These are phyloP conservation scores for Azorinus chamasolen DNA, from an alignment of 2,888 invertebrate species.

Conservation along the genomic window DNA sequence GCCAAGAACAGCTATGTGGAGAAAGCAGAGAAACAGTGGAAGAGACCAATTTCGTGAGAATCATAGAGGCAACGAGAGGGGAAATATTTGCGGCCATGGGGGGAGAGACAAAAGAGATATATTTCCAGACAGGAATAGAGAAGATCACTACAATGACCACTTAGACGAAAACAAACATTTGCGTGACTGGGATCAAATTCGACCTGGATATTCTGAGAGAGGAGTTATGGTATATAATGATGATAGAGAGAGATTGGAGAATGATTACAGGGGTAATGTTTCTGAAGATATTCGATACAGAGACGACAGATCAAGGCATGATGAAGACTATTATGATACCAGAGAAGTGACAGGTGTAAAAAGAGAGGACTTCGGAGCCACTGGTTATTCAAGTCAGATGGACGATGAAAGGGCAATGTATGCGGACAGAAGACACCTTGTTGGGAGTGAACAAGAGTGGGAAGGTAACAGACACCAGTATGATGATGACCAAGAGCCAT, in stretches of 20 bases:
- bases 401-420: background rate
- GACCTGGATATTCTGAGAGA: no score
- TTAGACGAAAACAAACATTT: no score
- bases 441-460: background rate
- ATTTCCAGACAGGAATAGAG: no score
- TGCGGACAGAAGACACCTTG: background rate
- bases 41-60: no score
- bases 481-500: background rate
- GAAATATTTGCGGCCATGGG: no score
- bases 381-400: background rate
- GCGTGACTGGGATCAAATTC: no score
- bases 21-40: no score
- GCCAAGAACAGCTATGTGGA: no score
- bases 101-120: no score
- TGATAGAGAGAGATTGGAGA: background rate
- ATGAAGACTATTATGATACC: background rate
- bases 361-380: background rate
- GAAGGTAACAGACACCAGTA: background rate
- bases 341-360: background rate
- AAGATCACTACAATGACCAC: no score
- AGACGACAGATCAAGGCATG: background rate
- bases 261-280: background rate
- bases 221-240: no score
- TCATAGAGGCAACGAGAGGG: no score
- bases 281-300: background rate